Base-by-base conservation (phyloP, 2,888 invertebrate genomes). In the Melipona bicolor region DNA sequence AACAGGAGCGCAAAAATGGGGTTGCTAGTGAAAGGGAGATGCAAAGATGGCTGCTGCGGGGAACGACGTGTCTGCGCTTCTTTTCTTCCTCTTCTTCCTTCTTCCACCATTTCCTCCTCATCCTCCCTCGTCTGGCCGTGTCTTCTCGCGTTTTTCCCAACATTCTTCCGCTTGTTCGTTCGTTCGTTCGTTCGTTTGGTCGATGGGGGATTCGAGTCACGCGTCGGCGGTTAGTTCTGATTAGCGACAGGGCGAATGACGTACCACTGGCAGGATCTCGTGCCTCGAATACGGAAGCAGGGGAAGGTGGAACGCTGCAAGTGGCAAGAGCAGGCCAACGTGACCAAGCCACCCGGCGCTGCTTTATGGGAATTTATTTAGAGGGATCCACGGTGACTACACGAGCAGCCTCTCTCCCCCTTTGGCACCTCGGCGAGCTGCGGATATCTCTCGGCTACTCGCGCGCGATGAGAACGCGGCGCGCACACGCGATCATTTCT, bases 151-250 rank as follows among this genome's bases (percentile, higher is more conserved):
- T 32, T 49, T 68, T 70, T 65, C 54, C 9, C 59, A 67, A 73
- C 62, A 1, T 32, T 50, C 32, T 71, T 27, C 73, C 74, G 77
- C 32, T 77, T 86, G 36, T 76, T 77, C 36, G 86, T 77, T 84
- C 85, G 86, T 76, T 77, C 24, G 86, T 77, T 84, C 85, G 86
- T 83, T 89, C 90, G 86, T 88, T 90, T 86, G 83, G 84, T 77
- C 90, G 87, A 70, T 84, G 69, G 65, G 49, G 71, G 81, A 94
- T 92, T 92, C 94, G 79, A 84, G 89, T 93, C 94, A 94, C 94
- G 94, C 92, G 91, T 90, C 91, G 91, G 91, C 94, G 93, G 94
- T 94, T 94, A 94, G 94, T 94, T 94, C 94, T 94, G 94, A 94
- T 94, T 94, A 94, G 94, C 94, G 92, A 91, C 92, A 89, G 92